These are phyloP conservation scores for Lathamus discolor DNA, from an alignment of 2,113 vertebrate genomes.

Conservation along the genomic window DNA sequence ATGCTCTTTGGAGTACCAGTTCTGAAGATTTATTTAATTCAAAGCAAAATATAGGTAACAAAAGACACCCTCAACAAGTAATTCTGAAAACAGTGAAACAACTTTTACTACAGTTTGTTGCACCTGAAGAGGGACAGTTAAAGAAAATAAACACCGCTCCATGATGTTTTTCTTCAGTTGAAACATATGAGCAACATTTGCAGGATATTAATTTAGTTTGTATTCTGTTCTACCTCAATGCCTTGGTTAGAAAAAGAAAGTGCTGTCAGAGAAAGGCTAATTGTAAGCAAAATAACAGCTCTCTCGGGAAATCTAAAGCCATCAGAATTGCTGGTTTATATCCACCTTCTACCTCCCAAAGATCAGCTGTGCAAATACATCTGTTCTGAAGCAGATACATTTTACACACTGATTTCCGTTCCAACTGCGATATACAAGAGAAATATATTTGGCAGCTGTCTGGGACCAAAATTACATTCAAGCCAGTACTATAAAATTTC, in stretches of 20 bases:
- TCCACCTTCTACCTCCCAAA: conserved; percentile 21
- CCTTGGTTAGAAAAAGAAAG: not conserved
- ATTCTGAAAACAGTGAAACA: not conserved
- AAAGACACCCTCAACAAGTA: not conserved
- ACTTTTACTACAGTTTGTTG: not conserved
- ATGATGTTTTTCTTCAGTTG: not conserved
- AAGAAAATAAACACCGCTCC: not conserved
- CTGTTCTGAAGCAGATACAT: conserved; percentile 31
- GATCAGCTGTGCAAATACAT: conserved; percentile 65
- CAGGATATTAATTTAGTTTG: not conserved
- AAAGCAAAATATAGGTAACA: not conserved
- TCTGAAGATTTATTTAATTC: not conserved
- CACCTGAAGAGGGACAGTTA: not conserved
- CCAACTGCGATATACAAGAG: conserved; percentile 12
- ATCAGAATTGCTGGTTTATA: conserved; percentile 38
- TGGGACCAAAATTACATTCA: not conserved
- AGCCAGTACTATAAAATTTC: not conserved
- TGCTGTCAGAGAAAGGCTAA: conserved; percentile 40
- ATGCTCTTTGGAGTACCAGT: not conserved
- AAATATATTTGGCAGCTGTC: conserved; percentile 37
- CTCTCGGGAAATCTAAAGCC: conserved; percentile 24
- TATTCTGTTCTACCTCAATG: not conserved
- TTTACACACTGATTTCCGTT: conserved; percentile 22
- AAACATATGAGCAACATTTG: not conserved
- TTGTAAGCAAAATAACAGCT: conserved; percentile 26